phyloP scores from a whole-genome alignment of 2,113 vertebrate genomes.

The Chaenogobius annularis region DNA sequence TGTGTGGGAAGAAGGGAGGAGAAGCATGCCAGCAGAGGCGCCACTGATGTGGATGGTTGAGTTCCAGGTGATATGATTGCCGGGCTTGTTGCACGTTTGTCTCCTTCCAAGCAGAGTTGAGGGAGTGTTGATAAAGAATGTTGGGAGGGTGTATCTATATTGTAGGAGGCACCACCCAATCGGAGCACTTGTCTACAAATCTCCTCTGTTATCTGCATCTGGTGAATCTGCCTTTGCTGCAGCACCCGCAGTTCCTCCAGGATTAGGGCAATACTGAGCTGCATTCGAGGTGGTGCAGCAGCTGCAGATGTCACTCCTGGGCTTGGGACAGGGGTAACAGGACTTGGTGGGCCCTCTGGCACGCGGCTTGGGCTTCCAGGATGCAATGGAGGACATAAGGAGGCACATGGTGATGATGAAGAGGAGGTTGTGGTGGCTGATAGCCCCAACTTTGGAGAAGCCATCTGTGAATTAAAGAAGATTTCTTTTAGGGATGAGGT shows the following conservation, averaged over 20 bases:
- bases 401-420: conserved; percentile 72
- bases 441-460: conserved; percentile 79
- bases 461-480: conserved; percentile 63
- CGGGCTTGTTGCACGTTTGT: conserved; percentile 52
- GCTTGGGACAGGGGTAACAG: conserved; percentile 76
- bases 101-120: conserved; percentile 74
- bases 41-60: conserved; percentile 61
- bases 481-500: conserved; percentile 31
- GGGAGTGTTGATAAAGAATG: conserved; percentile 64
- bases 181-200: conserved; percentile 90
- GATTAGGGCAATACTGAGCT: conserved; percentile 80
- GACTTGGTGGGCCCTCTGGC: conserved; percentile 81
- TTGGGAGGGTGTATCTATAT: conserved; percentile 69
- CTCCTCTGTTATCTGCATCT: conserved; percentile 94
- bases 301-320: conserved; percentile 79
- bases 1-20: conserved; percentile 73
- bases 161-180: conserved; percentile 79
- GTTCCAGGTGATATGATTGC: conserved; percentile 36
- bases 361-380: conserved; percentile 75
- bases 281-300: conserved; percentile 69
- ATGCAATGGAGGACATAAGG: conserved; percentile 73
- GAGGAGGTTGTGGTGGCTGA: conserved; percentile 78
- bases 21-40: conserved; percentile 76
- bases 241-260: conserved; percentile 88
- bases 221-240: conserved; percentile 91